Conservation (phyloP, 2,113 vertebrate species). For the Boleophthalmus pectinirostris region DNA sequence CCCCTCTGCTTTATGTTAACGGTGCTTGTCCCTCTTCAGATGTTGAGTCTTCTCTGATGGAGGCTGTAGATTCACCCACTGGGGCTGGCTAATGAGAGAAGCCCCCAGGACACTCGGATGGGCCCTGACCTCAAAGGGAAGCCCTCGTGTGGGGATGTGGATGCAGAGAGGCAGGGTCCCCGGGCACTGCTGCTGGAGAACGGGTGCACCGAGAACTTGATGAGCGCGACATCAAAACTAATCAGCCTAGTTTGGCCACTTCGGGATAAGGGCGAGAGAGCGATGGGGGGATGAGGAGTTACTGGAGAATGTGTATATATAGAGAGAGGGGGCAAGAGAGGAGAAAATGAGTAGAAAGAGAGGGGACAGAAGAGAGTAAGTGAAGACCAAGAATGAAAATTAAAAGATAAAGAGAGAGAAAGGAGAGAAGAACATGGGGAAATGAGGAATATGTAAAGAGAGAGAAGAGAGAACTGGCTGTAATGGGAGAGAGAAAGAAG, state of each 20-base stretch:
- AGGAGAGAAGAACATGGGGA: no score
- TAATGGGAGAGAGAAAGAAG: no score
- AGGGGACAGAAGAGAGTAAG: constrained; percentile 70
- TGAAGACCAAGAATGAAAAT: constrained; percentile 63
- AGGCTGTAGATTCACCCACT: constrained; percentile 62
- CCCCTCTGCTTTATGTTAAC: constrained; percentile 44
- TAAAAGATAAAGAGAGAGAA: constrained; percentile 43
- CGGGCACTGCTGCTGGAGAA: constrained; percentile 48
- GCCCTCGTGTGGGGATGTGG: constrained; percentile 47
- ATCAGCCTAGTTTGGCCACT: no score
- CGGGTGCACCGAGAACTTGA: constrained; percentile 55
- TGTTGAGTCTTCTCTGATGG: constrained; percentile 61
- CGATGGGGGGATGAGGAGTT: no score
- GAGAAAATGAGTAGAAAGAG: constrained; percentile 41
- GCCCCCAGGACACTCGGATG: constrained; percentile 64
- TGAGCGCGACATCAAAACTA: constrained; percentile 68
- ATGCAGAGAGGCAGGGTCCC: constrained; percentile 48
- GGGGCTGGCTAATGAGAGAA: constrained; percentile 65
- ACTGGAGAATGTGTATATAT: no score
- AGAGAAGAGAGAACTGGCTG: no score
- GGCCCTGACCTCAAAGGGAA: constrained; percentile 66
- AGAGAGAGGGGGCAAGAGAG: no score
- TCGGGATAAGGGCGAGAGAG: no score
- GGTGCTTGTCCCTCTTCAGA: constrained; percentile 43
- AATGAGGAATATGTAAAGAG: no score